Base-by-base conservation (phyloP, 2,113 vertebrate genomes). In the Himantopus leucocephalus region DNA sequence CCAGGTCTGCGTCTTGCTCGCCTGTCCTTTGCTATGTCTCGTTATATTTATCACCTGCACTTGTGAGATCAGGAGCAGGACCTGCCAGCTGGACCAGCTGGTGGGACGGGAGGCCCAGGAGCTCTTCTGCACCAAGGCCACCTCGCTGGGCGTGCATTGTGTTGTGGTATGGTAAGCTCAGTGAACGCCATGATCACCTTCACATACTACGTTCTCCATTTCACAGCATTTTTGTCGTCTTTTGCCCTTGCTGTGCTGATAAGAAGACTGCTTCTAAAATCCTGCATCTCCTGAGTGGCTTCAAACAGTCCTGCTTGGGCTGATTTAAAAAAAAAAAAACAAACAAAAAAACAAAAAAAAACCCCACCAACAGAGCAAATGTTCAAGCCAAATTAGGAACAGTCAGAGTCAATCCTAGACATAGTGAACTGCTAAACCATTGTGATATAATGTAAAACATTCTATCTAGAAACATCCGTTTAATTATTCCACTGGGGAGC, bases 91-190 rank as follows among this genome's bases (percentile, higher is more conserved):
- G 14, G 8, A 62, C 22, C 14, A 43, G 50, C 27, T 26, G 34
- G 8, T 35, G 47, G 32, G 16, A 89, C 6, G 0, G 6, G 1
- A 35, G 30, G 10, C 10, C 19, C 8, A 1, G n/a, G 3, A 35
- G 32, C 22, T 5, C 2, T 21, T 22, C 30, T 23, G 32, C 9
- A 11, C 9, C 13, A 32, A 47, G 29, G 20, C 8, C 8, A 18
- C 6, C 4, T 3, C 9, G 52, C 30, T 24, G 19, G 14, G 8
- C 0, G 0, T n/a, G 48, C 1, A 3, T 3, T 14, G 6, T 7
- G 15, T 4, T 53, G 52, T 27, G 47, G 9, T 53, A 10, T 2
- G 0, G 8, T 60, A 5, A 1, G 8, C 12, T 37, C 34, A 19
- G 5, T 14, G n/a, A 58, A 11, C 3, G 1, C 8, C 3, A 0